A percentile compares a stretch with the other conserved stretches of the same genome.
phyloP scores from a whole-genome alignment of 2,797 vertebrate genomes.

The Cryptoblepharus egeriae region DNA sequence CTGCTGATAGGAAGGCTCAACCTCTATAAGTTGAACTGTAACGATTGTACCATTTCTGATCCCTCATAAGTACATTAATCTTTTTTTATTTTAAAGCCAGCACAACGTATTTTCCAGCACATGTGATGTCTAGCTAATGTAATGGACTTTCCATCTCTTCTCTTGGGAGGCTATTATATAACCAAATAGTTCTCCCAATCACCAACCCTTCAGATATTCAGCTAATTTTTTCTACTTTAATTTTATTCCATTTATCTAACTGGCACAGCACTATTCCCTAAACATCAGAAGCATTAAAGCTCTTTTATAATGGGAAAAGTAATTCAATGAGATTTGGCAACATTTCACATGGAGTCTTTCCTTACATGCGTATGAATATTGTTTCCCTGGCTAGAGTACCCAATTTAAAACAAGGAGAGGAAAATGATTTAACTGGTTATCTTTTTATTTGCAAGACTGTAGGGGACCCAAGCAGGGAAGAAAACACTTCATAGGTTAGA shows the following conservation, averaged over 20 bases:
- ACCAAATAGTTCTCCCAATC: background rate
- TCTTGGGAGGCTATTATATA: conserved; percentile 17
- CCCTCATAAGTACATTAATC: background rate
- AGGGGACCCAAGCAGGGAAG: background rate
- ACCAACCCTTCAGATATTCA: conserved; percentile 36
- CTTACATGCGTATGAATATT: conserved; percentile 7
- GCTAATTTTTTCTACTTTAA: conserved; percentile 33
- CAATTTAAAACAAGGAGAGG: conserved; percentile 2
- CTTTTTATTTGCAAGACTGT: background rate
- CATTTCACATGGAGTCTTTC: conserved; percentile 13
- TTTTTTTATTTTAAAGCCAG: background rate
- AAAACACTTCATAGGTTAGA: background rate
- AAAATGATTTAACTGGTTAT: background rate
- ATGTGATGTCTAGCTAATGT: conserved; percentile 7
- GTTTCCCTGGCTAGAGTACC: conserved; percentile 9
- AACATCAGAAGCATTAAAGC: conserved; percentile 17
- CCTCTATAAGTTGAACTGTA: conserved; percentile 1
- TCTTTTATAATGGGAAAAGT: conserved; percentile 16
- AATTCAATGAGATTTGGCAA: conserved; percentile 17
- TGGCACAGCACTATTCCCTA: conserved; percentile 35
- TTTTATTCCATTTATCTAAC: conserved; percentile 35
- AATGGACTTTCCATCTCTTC: conserved; percentile 11
- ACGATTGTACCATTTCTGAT: background rate
- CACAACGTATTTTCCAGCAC: conserved; percentile 1
- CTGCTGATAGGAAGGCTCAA: too few relatives aligned